Evolutionary conservation across 92 coral and sea anemone species (phyloP), one percentile per base, ranked within the genome.

Genomic region (Heteractis magnifica): DNA sequence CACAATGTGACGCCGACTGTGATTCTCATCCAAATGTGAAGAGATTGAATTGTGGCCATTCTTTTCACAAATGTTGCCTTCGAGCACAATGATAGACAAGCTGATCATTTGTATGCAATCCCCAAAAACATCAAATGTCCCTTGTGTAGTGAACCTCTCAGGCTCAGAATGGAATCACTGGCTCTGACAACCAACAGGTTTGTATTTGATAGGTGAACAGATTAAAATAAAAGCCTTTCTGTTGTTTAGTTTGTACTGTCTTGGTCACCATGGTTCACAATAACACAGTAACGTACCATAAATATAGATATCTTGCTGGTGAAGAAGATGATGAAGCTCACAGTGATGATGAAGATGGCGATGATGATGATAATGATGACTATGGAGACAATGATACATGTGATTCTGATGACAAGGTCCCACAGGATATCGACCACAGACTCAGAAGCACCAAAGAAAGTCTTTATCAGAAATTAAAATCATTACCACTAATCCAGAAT

Each of bases 331-430:
- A 60, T 7, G 21, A 60, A 14, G 21, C 19, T 60, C 19, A 60
- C 7, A 18, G 68, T 60, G 20, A 60, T 60, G 68, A 60, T 60
- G 60, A 56, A 56, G 60, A 56, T 10, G 68, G 7, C 4, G 68
- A 60, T 60, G 65, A 10, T 10, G 68, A 60, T 14, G 3, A 60
- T 60, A 21, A 60, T 60, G 68, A 60, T 60, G 68, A 60, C n/a
- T n/a, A n/a, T 60, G 68, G 68, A 60, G 68, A 60, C 68, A 60
- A 10, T 14, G 68, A 60, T 14, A 3, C 5, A 18, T 18, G 21
- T 60, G 68, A 60, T 60, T 15, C 68, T 60, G 68, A 60, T 60
- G 68, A 60, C 68, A 60, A 60, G 68, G 4, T 60, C 68, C 68
- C 20, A 14, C 20, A 15, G 19, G 68, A 60, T 60, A 14, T 60